These are phyloP conservation scores for Hemicordylus capensis DNA, from an alignment of 2,113 vertebrate genomes.

Conservation along the genomic window DNA sequence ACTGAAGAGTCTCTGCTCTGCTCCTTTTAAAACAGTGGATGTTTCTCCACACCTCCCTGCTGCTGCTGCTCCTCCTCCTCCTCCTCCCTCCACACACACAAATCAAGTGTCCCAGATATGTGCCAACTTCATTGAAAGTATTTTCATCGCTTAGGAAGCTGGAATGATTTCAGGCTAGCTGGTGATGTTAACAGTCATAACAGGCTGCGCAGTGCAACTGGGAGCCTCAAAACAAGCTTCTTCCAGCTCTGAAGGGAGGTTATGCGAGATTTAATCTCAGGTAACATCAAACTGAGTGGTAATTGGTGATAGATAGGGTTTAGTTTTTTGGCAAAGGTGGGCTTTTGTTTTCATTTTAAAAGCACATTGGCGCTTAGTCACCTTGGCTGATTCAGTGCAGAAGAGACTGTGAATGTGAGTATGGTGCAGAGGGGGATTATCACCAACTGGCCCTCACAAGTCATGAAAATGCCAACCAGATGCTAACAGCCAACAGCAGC, in stretches of 20 bases:
- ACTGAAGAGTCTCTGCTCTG: slow-evolving; percentile 25
- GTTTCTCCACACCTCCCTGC: neutral
- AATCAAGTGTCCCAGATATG: slow-evolving; percentile 52
- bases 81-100: neutral
- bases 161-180: slow-evolving; percentile 64
- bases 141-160: slow-evolving; percentile 53
- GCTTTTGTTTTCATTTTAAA: slow-evolving; percentile 57
- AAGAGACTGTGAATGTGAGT: slow-evolving; percentile 77
- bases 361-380: slow-evolving; percentile 62
- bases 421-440: slow-evolving; percentile 62
- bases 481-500: slow-evolving; percentile 70
- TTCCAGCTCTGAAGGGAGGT: slow-evolving; percentile 54
- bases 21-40: slow-evolving; percentile 3
- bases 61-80: neutral
- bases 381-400: slow-evolving; percentile 65
- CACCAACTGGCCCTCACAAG: slow-evolving; percentile 55
- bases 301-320: slow-evolving; percentile 59
- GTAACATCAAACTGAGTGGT: slow-evolving; percentile 61
- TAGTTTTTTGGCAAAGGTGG: slow-evolving; percentile 1
- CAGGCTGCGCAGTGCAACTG: slow-evolving; percentile 50
- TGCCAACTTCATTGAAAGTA: slow-evolving; percentile 36
- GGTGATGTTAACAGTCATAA: slow-evolving; percentile 54
- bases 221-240: slow-evolving; percentile 65
- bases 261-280: slow-evolving; percentile 60
- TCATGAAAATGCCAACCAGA: slow-evolving; percentile 68